A percentile compares a stretch with the other conserved stretches of the same genome.
Evolutionary conservation across 1,140 invertebrate genomes (phyloP).

Genomic region (Drosophila quadrilineata): DNA sequence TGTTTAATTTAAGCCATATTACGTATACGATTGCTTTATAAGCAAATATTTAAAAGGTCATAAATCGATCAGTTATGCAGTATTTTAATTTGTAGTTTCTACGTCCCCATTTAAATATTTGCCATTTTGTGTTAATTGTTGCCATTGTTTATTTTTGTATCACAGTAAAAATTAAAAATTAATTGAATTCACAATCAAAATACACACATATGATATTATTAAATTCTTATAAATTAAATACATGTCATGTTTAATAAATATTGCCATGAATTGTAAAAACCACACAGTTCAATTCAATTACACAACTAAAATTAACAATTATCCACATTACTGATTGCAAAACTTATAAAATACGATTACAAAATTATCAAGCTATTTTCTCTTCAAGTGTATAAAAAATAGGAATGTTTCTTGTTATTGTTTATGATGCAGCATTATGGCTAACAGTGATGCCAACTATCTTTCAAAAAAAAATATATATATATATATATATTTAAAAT

Average conservation of each 20-base stretch:
- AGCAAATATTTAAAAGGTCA: constrained; percentile 29
- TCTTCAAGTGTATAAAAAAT: constrained; percentile 53
- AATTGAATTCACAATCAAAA: constrained; percentile 73
- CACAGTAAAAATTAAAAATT: constrained; percentile 77
- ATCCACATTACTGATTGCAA: constrained; percentile 23
- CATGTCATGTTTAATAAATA: constrained; percentile 55
- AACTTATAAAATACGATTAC: constrained; percentile 14
- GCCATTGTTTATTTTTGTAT: constrained; percentile 65
- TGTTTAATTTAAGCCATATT: background rate
- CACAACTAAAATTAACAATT: constrained; percentile 43
- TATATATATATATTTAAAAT: too few species aligned
- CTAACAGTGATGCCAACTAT: too few species aligned
- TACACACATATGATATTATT: constrained; percentile 67
- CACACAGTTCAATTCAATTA: constrained; percentile 38
- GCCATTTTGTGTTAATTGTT: constrained; percentile 50
- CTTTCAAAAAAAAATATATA: too few species aligned
- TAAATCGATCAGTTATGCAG: constrained; percentile 1
- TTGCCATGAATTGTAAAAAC: constrained; percentile 40
- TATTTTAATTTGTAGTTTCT: constrained; percentile 9
- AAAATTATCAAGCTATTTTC: constrained; percentile 10
- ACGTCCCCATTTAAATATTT: constrained; percentile 4
- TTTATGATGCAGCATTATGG: constrained; percentile 2
- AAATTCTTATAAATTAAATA: constrained; percentile 68
- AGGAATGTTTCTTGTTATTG: constrained; percentile 50
- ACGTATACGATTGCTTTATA: constrained; percentile 40